Conservation (phyloP, 2,113 vertebrate species). For the Hystrix brachyura region DNA sequence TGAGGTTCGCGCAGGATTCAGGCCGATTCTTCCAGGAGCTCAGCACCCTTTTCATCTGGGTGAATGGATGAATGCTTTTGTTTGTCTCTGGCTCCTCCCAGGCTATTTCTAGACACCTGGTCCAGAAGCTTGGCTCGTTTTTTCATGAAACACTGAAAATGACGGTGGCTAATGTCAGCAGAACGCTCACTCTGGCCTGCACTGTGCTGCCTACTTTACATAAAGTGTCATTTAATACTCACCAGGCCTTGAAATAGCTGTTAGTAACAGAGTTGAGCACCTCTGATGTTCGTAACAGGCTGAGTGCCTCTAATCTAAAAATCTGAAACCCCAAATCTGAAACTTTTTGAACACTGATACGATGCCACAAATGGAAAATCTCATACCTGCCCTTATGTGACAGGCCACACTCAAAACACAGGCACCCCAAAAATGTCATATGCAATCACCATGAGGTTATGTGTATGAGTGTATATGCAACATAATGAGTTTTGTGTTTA, state of each 20-base stretch:
- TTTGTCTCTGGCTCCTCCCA: background rate
- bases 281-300: too few relatives aligned
- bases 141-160: background rate
- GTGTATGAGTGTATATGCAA: background rate
- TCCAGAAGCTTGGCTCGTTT: background rate
- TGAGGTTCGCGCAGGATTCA: background rate
- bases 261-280: background rate
- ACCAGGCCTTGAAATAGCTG: background rate
- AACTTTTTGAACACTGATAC: background rate
- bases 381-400: background rate
- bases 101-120: background rate
- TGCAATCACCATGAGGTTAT: background rate
- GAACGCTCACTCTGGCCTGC: background rate
- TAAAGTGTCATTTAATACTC: background rate
- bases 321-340: background rate
- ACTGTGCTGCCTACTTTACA: background rate
- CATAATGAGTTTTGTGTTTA: background rate
- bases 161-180: background rate
- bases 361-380: background rate
- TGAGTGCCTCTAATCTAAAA: background rate
- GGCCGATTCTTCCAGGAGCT: background rate
- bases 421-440: background rate
- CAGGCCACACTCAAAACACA: background rate
- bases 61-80: background rate
- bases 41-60: too few relatives aligned